These are phyloP conservation scores for Eutrigla gurnardus DNA, from an alignment of 2,797 vertebrate genomes.

Conservation along the genomic window DNA sequence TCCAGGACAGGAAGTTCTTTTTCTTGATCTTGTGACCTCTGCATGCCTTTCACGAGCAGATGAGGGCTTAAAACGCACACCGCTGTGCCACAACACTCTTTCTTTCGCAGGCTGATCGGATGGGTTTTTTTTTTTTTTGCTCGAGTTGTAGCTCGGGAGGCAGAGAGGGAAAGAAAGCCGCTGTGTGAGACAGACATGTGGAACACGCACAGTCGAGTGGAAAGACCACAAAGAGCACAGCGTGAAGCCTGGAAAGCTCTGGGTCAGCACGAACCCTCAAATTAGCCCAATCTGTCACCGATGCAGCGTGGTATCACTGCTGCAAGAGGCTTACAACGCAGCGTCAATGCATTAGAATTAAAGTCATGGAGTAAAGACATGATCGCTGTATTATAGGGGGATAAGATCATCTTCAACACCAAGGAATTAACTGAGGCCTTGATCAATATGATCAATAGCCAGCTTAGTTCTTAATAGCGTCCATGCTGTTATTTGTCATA, in stretches of 20 bases:
- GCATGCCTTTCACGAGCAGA: conserved; percentile 64
- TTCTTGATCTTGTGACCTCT: conserved; percentile 72
- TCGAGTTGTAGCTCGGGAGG: neutral
- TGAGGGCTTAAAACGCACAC: conserved; percentile 50
- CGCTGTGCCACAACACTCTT: conserved; percentile 38
- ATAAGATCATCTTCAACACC: neutral
- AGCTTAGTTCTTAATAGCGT: neutral
- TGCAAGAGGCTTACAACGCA: conserved; percentile 49
- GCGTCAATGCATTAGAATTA: conserved; percentile 25
- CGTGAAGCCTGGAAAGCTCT: neutral
- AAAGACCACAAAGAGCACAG: neutral
- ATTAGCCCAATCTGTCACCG: neutral
- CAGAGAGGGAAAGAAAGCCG: neutral
- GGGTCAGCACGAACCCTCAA: neutral
- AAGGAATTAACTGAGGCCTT: neutral
- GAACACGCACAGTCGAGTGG: neutral
- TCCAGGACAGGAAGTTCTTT: conserved; percentile 77
- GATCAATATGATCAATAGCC: neutral
- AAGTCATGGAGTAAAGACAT: neutral
- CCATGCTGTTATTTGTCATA: neutral
- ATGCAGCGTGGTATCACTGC: neutral
- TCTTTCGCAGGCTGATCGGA: conserved; percentile 11
- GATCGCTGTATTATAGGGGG: neutral
- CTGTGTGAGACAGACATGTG: neutral
- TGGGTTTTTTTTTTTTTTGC: neutral